These are phyloP conservation scores for Pseudorhiza aurosa DNA, from an alignment of 30 jellyfish, hydroid and myxozoan genomes.

Conservation along the genomic window DNA sequence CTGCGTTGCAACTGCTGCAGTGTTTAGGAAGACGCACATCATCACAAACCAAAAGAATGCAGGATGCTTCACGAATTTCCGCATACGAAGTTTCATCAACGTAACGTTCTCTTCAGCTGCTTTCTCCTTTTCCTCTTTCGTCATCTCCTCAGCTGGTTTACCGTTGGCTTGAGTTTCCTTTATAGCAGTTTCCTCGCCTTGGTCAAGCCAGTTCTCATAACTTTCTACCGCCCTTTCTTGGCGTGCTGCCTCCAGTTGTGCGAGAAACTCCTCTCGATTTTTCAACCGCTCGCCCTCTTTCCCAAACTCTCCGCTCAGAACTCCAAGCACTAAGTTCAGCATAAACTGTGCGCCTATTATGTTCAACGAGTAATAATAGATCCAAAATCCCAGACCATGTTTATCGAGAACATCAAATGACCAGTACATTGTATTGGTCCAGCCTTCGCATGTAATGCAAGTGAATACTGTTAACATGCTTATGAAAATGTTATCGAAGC, in stretches of 20 bases:
- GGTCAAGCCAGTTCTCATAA: constrained; percentile 82
- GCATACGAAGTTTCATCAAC: constrained; percentile 46
- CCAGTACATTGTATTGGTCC: constrained; percentile 91
- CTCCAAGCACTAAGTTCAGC: constrained; percentile 92
- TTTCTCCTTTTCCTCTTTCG: constrained; percentile 36
- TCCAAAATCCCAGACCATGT: constrained; percentile 66
- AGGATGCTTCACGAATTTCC: constrained; percentile 71
- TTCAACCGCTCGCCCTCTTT: constrained; percentile 87
- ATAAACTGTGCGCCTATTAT: constrained; percentile 88
- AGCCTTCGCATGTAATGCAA: constrained; percentile 90
- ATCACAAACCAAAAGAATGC: constrained; percentile 83
- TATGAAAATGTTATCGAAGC: constrained; percentile 73
- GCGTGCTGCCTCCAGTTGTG: constrained; percentile 64
- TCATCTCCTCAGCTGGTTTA: constrained; percentile 52
- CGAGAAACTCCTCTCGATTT: constrained; percentile 74
- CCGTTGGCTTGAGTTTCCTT: constrained; percentile 43
- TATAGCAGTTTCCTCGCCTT: constrained; percentile 63
- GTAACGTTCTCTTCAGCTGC: constrained; percentile 47
- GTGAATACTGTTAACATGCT: constrained; percentile 82
- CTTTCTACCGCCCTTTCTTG: constrained; percentile 79
- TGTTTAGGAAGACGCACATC: constrained; percentile 68
- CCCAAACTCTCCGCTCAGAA: constrained; percentile 90
- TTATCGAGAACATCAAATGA: constrained; percentile 69
- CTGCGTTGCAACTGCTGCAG: constrained; percentile 83
- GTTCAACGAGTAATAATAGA: constrained; percentile 65